phyloP scores from a whole-genome alignment of 2,113 vertebrate genomes.

The Onychostoma macrolepis region DNA sequence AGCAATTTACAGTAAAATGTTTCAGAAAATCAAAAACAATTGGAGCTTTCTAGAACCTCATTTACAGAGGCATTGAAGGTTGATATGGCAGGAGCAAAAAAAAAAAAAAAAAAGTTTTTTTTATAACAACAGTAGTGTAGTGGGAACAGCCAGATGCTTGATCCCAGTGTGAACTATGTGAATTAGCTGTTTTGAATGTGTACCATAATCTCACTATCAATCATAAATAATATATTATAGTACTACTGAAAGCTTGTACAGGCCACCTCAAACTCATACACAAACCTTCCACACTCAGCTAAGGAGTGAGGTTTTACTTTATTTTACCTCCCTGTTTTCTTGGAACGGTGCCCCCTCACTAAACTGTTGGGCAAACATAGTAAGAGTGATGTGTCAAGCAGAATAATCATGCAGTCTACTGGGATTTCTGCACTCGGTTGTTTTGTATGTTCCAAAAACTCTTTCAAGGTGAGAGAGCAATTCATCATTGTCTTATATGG shows the following conservation, averaged over 20 bases:
- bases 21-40: conserved; percentile 23
- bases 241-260: neutral
- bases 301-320: neutral
- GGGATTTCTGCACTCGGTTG: conserved; percentile 34
- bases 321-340: neutral
- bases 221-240: neutral
- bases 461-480: conserved; percentile 50
- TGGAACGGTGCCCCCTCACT: neutral
- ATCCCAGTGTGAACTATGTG: neutral
- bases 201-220: neutral
- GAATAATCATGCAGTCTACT: conserved; percentile 44
- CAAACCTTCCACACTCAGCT: neutral
- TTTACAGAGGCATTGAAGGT: neutral
- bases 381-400: conserved; percentile 25
- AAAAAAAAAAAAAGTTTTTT: no score
- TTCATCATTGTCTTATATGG: conserved; percentile 49
- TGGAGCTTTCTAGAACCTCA: neutral
- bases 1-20: conserved; percentile 32
- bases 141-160: neutral
- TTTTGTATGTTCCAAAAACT: conserved; percentile 43
- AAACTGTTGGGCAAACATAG: conserved; percentile 26
- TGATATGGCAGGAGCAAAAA: neutral
- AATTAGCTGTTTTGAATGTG: neutral
- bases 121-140: no score
- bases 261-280: neutral